Evolutionary conservation across 2,888 invertebrate species (phyloP), one percentile per base, ranked within the genome.

Genomic region (Torymus texanus): DNA sequence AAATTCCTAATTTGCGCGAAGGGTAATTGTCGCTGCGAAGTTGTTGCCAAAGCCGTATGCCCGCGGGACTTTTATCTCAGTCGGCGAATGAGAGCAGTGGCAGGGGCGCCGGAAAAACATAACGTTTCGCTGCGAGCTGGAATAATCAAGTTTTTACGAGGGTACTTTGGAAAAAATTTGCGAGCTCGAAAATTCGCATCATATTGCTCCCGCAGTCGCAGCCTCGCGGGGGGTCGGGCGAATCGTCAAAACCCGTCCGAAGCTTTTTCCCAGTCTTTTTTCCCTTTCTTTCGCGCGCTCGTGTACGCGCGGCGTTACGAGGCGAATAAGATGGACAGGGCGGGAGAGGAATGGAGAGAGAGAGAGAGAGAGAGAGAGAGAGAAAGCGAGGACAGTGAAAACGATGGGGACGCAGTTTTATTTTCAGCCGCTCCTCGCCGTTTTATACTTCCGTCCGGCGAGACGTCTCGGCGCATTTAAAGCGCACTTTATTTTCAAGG

Each of bases 361-460:
- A 76, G 63, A 70, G 67, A 29, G 68, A n/a, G 11, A 21, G 12
- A 58, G 67, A 29, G 4, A 21, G 12, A 58, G 76, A 76, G 63
- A 70, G 67, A 29, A 62, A n/a, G 11, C 14, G 12, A 58, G 24
- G 67, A 53, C 58, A 58, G 58, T 24, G 76, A 77, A 71, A 71
- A 73, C 55, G 68, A 16, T 24, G 68, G n/a, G 63, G 67, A 18
- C 75, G 8, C 41, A 29, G 63, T 74, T 75, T 78, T 75, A 74
- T 73, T 74, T 77, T 72, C 80, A 72, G 77, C 71, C 79, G 74
- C 74, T 50, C 81, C 81, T 83, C 83, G 78, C 16, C 83, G 82
- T 84, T 86, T 87, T 85, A 86, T 85, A 85, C 82, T 85, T 85
- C 86, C 86, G 85, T 82, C 81, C 81, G 84, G 82, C 83, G 83